These are phyloP conservation scores for Chrysopilus asiliformis DNA, from an alignment of 2,888 invertebrate species.

Conservation along the genomic window DNA sequence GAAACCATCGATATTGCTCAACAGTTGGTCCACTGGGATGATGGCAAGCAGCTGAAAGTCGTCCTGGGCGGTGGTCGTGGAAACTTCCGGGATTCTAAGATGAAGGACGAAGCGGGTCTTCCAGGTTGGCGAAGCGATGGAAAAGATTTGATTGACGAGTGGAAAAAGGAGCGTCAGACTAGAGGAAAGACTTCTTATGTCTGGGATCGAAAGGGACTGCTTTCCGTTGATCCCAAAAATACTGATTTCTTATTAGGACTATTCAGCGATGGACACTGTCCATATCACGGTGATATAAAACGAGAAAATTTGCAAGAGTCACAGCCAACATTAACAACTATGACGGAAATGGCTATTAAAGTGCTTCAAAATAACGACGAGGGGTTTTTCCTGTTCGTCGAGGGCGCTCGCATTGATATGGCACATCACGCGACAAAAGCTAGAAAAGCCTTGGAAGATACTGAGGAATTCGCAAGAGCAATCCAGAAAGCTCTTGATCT, in stretches of 20 bases:
- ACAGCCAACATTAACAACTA: slow-evolving; percentile 50
- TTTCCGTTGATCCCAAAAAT: slow-evolving; percentile 29
- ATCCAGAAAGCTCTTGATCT: slow-evolving; percentile 47
- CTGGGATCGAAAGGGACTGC: slow-evolving; percentile 21
- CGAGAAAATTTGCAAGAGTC: slow-evolving; percentile 31
- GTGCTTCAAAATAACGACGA: slow-evolving; percentile 41
- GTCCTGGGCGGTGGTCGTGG: slow-evolving; percentile 30
- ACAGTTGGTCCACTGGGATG: slow-evolving; percentile 50
- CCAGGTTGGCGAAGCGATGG: slow-evolving; percentile 45
- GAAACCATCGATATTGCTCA: slow-evolving; percentile 48
- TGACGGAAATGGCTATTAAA: slow-evolving; percentile 50
- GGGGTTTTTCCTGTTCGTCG: slow-evolving; percentile 63
- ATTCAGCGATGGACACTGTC: slow-evolving; percentile 41
- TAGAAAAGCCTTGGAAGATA: slow-evolving; percentile 60
- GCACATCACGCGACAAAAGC: slow-evolving; percentile 52
- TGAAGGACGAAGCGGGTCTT: slow-evolving; percentile 42
- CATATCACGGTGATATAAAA: slow-evolving; percentile 44
- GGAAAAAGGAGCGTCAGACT: slow-evolving; percentile 38
- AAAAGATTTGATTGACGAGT: slow-evolving; percentile 49
- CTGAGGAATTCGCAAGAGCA: slow-evolving; percentile 59
- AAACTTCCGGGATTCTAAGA: slow-evolving; percentile 23
- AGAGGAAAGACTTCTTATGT: slow-evolving; percentile 26
- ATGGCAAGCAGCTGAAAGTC: slow-evolving; percentile 59
- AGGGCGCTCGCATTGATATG: slow-evolving; percentile 40
- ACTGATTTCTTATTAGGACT: slow-evolving; percentile 45